phyloP scores from a whole-genome alignment of 2,797 vertebrate genomes.

The Cynodonichthys magdalenae region DNA sequence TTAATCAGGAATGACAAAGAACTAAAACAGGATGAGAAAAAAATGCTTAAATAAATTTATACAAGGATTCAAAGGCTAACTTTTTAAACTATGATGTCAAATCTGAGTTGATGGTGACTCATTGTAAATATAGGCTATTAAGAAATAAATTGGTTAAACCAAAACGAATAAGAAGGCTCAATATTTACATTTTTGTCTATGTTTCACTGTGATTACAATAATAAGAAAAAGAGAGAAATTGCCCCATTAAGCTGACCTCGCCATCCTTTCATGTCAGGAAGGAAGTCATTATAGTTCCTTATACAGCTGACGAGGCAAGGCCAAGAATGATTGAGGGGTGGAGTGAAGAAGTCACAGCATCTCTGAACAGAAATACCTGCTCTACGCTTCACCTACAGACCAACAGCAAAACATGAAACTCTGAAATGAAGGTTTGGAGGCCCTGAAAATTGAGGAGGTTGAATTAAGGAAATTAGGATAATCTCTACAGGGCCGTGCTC shows the following conservation, averaged over 20 bases:
- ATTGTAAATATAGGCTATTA: slow-evolving; percentile 21
- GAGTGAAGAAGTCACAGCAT: slow-evolving; percentile 20
- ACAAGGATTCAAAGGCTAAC: not conserved
- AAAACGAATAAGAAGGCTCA: slow-evolving; percentile 64
- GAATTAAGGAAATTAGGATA: slow-evolving; percentile 72
- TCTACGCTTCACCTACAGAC: slow-evolving; percentile 33
- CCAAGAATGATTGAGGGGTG: slow-evolving; percentile 56
- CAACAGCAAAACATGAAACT: slow-evolving; percentile 42
- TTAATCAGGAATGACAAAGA: slow-evolving; percentile 13
- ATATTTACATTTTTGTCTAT: slow-evolving; percentile 70
- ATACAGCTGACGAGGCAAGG: slow-evolving; percentile 77
- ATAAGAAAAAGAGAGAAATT: slow-evolving; percentile 30
- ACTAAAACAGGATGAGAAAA: slow-evolving; percentile 14
- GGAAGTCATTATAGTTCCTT: slow-evolving; percentile 82
- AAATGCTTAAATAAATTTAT: slow-evolving; percentile 15
- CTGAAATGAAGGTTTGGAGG: slow-evolving; percentile 42
- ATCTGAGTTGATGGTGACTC: slow-evolving; percentile 13
- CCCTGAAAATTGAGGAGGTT: slow-evolving; percentile 64
- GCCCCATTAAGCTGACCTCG: slow-evolving; percentile 76
- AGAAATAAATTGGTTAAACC: slow-evolving; percentile 54
- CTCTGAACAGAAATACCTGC: slow-evolving; percentile 55
- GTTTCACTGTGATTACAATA: slow-evolving; percentile 75
- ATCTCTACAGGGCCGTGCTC: slow-evolving; percentile 49
- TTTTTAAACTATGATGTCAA: slow-evolving; percentile 7
- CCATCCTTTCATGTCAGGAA: slow-evolving; percentile 80